Percentiles rank a stretch among this genome's conserved stretches.
Evolutionary conservation across 53 echinoderm and acorn worm genomes (phyloP).

Genomic region (Apostichopus leukothele): DNA sequence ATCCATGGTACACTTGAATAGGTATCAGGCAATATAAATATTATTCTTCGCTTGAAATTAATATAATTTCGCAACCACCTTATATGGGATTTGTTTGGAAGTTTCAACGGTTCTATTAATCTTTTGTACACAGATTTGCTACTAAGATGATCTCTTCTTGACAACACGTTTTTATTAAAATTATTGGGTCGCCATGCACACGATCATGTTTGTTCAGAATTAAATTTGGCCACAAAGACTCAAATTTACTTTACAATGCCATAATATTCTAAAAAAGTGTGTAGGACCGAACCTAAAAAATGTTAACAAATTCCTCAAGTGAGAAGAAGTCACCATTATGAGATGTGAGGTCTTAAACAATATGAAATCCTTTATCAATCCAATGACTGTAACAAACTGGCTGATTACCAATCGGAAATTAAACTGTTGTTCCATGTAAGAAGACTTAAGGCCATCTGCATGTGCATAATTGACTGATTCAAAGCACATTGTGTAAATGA

Average conservation of each 20-base stretch:
- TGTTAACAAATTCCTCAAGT: neutral
- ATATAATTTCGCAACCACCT: neutral
- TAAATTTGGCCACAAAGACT: neutral
- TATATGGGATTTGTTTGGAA: neutral
- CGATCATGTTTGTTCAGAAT: neutral
- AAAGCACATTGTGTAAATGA: neutral
- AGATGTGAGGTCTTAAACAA: neutral
- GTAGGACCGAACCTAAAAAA: neutral
- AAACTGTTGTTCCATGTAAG: neutral
- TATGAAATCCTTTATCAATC: neutral
- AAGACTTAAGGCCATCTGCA: neutral
- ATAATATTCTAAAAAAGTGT: slow-evolving; percentile 10
- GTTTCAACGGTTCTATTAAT: neutral
- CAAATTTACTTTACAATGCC: neutral
- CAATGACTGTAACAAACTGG: neutral
- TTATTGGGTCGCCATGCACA: neutral
- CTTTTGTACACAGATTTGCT: neutral
- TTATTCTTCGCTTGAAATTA: neutral
- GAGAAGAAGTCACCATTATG: neutral
- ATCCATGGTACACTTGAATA: neutral
- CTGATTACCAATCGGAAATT: neutral
- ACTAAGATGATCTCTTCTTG: neutral
- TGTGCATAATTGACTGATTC: neutral
- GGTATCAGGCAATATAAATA: neutral
- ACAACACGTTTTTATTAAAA: neutral